Base-by-base conservation (phyloP, 53 echinoderm and acorn worm species). In the Mesocentrotus franciscanus region DNA sequence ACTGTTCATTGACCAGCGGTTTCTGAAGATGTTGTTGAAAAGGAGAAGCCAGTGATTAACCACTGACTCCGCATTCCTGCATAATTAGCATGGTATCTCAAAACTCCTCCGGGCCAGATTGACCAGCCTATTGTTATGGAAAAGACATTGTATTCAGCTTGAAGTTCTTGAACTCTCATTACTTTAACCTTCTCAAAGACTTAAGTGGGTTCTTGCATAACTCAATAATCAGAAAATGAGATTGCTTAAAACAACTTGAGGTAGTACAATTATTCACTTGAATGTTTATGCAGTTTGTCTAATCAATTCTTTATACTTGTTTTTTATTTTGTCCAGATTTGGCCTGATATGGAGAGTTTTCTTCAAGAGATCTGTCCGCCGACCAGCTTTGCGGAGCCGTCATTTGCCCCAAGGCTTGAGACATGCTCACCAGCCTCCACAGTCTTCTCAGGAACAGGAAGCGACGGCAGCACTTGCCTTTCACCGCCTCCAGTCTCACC, bases 271-370 rank as follows among this genome's bases (percentile, higher is more conserved):
- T 36, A 10, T 36, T 64, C 20, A 22, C 14, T 58, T 87, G 9
- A 85, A 15, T 85, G 11, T 87, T 20, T n/a, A 30, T 64, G 26
- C 11, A 11, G 27, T 57, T 87, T 57, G 0, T 35, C 64, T 91
- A 91, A 91, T 91, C 32, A 90, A 35, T 10, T 11, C 22, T 66
- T 17, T 66, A 8, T 10, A 5, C 22, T 17, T 18, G 62, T 90
- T 66, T 30, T 64, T 16, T 91, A 8, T 33, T 91, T 61, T 64
- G 66, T 95, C 58, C 95, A 98, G 98, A 90, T 97, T 39, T 98
- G 98, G 98, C 96, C 96, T 36, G 98, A 98, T 81, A 97, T 98
- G 95, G 98, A 98, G 36, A 96, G 95, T 62, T 95, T 98, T 70
- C 96, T 98, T 57, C 96, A 96, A 42, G 97, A 96, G 68, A 95